These are phyloP conservation scores for Cottus gobio DNA, from an alignment of 2,113 vertebrate genomes.

Conservation along the genomic window DNA sequence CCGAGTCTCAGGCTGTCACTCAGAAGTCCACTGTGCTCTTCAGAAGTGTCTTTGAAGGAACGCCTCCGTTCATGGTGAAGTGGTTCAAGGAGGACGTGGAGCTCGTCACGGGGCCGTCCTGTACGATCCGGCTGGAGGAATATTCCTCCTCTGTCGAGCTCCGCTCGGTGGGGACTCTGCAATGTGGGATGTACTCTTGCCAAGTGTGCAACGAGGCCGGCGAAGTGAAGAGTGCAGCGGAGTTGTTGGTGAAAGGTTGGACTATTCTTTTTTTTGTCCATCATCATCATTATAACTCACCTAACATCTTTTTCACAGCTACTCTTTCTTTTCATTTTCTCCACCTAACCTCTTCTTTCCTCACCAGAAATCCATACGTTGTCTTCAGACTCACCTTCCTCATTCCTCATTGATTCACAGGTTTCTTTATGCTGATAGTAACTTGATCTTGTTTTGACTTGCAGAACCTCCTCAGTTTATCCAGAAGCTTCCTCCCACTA, in stretches of 20 bases:
- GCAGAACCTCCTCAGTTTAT: conserved; percentile 94
- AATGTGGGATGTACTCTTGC: conserved; percentile 90
- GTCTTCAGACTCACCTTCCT: conserved; percentile 36
- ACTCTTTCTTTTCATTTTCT: conserved; percentile 1
- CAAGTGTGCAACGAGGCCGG: conserved; percentile 93
- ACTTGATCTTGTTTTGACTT: conserved; percentile 74
- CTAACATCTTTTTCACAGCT: conserved; percentile 50
- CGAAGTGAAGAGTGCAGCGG: conserved; percentile 86
- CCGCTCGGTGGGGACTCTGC: conserved; percentile 86
- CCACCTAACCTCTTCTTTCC: conserved; percentile 2
- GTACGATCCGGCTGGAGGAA: conserved; percentile 87
- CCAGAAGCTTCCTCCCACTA: conserved; percentile 89
- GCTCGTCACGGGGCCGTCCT: conserved; percentile 87
- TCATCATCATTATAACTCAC: conserved; percentile 2
- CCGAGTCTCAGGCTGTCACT: conserved; percentile 84
- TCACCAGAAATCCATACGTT: conserved; percentile 37
- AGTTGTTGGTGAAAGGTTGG: conserved; percentile 87
- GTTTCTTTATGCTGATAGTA: conserved; percentile 22
- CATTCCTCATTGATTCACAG: conserved; percentile 44
- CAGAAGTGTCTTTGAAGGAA: conserved; percentile 90
- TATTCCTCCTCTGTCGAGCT: conserved; percentile 89
- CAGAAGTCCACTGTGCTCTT: conserved; percentile 90
- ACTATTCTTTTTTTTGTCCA: conserved; percentile 60
- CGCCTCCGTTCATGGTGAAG: conserved; percentile 90
- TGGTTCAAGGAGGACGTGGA: conserved; percentile 94